Conservation (phyloP, 2,888 invertebrate genomes). For the Lithophane semibrunnea region DNA sequence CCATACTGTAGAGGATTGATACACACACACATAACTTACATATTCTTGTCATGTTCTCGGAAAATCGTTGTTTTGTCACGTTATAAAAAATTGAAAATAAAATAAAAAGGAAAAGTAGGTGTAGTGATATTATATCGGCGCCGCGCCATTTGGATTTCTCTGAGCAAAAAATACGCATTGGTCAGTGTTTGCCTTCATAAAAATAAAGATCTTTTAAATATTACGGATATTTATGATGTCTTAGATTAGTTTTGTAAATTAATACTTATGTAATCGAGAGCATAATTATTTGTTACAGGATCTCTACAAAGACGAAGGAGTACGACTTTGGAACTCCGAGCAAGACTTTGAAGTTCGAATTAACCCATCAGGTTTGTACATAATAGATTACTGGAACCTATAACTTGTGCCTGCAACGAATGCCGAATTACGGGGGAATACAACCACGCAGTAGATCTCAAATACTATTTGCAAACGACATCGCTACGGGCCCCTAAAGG, state of each 20-base stretch:
- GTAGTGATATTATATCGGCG: not conserved
- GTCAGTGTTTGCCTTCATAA: not conserved
- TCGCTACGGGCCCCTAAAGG: too few species aligned
- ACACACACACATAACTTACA: too few species aligned
- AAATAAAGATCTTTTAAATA: not conserved
- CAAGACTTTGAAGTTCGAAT: slow-evolving; percentile 87
- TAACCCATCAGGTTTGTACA: slow-evolving; percentile 87
- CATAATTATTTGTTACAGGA: slow-evolving; percentile 77
- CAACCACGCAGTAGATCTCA: not conserved
- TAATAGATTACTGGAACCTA: not conserved
- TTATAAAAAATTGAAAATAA: too few species aligned
- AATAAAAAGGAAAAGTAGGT: too few species aligned
- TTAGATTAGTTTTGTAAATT: not conserved
- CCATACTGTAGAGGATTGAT: not conserved
- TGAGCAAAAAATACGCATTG: slow-evolving; percentile 5
- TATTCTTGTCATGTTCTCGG: too few species aligned
- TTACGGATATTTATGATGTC: not conserved
- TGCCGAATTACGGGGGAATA: not conserved
- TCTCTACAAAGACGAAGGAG: slow-evolving; percentile 84
- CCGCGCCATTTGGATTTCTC: slow-evolving; percentile 7
- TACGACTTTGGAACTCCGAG: slow-evolving; percentile 72
- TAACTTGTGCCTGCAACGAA: not conserved
- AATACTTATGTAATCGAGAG: too few species aligned
- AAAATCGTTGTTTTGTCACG: too few species aligned
- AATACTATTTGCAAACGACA: not conserved